Conservation (phyloP, 2,888 invertebrate species). For the Lithophane semibrunnea region DNA sequence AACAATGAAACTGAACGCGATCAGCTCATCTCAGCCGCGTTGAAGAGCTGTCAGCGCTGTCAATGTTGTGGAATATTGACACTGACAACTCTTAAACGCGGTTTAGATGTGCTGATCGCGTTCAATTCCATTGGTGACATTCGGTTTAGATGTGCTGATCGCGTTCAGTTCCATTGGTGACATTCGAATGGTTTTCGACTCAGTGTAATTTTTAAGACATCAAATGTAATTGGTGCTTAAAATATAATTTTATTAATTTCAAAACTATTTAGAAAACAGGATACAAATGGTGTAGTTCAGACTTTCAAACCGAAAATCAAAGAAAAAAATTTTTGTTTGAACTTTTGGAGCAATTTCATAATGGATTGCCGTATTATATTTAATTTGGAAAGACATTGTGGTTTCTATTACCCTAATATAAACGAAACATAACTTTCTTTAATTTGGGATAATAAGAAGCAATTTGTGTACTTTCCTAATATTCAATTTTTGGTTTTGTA, state of each 20-base stretch:
- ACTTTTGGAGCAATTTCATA: conserved; percentile 26
- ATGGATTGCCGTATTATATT: conserved; percentile 42
- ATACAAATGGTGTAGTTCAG: conserved; percentile 6
- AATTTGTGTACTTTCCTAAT: conserved; percentile 33
- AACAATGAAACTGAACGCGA: no score
- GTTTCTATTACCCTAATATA: conserved; percentile 46
- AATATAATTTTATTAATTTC: conserved; percentile 2
- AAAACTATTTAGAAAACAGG: neutral
- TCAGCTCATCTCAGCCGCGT: no score
- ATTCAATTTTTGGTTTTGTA: conserved; percentile 10
- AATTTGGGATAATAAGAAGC: conserved; percentile 45
- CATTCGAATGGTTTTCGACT: neutral
- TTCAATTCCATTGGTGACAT: no score
- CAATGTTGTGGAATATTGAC: no score
- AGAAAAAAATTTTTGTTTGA: neutral
- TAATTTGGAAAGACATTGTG: conserved; percentile 45
- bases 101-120: no score
- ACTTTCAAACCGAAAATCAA: neutral
- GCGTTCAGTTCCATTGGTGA: no score
- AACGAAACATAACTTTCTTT: conserved; percentile 41
- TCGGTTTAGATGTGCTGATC: no score
- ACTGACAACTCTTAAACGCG: no score
- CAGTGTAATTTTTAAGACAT: neutral
- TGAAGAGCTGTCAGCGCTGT: no score
- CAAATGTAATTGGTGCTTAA: neutral